A percentile compares a stretch with the other conserved stretches of the same genome.
Evolutionary conservation across 2,797 vertebrate species (phyloP).

Genomic region (Girardinus metallicus): DNA sequence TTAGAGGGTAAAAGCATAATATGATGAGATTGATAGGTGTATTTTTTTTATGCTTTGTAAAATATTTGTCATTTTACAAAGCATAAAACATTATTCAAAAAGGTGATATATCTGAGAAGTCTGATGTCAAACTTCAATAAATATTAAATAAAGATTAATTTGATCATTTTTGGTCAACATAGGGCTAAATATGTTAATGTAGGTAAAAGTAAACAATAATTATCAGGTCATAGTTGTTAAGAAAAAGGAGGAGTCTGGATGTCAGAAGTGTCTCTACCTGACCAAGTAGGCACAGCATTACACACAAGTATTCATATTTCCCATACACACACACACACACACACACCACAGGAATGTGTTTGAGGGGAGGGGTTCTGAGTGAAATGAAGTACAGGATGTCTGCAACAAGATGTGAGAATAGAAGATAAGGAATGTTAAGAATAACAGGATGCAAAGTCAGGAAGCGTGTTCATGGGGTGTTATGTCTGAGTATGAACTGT

Average conservation of each 20-base stretch:
- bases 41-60: background rate
- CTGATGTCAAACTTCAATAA: background rate
- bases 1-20: background rate
- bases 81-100: background rate
- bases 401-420: conserved; percentile 62
- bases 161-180: background rate
- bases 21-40: background rate
- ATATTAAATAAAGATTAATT: background rate
- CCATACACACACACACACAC: background rate
- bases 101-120: background rate
- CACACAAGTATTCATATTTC: conserved; percentile 17
- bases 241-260: too few relatives aligned
- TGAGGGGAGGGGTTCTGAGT: conserved; percentile 17
- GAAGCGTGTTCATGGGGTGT: conserved; percentile 52
- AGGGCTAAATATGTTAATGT: background rate
- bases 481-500: conserved; percentile 7
- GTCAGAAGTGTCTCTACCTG: background rate
- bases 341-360: conserved; percentile 33
- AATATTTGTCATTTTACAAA: background rate
- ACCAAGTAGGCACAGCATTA: background rate
- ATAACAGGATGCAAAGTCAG: conserved; percentile 76
- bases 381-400: conserved; percentile 66
- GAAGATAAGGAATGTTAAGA: conserved; percentile 68
- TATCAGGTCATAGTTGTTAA: background rate
- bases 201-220: background rate